Evolutionary conservation across 2,888 invertebrate species (phyloP).

Genomic region (Carabus problematicus): DNA sequence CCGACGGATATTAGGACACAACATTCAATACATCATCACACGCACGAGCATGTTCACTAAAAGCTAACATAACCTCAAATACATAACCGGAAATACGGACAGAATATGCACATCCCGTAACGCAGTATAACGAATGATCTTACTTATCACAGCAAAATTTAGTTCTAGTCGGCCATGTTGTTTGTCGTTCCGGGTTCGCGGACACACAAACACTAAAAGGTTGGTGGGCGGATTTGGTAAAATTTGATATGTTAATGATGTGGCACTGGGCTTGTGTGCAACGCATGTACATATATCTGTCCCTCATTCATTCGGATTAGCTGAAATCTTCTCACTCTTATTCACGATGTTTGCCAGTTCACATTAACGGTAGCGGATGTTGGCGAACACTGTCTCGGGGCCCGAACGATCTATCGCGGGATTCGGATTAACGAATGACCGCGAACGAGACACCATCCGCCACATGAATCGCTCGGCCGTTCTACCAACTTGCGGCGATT

Average conservation of each 20-base stretch:
- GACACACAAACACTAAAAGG: conserved; percentile 11
- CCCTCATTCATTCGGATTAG: not conserved
- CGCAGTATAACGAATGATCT: too few species aligned
- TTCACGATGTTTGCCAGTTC: not conserved
- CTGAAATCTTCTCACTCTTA: too few species aligned
- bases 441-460: conserved; percentile 15
- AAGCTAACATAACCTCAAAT: conserved; percentile 1
- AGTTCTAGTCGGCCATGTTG: too few species aligned
- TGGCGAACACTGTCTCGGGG: conserved; percentile 14
- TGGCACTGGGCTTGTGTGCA: conserved; percentile 23
- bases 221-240: conserved; percentile 31
- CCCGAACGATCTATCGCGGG: conserved; percentile 19
- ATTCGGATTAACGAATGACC: conserved; percentile 10
- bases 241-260: conserved; percentile 25
- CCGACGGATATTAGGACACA: conserved; percentile 5
- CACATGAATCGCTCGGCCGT: not conserved
- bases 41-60: not conserved
- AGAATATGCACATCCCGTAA: too few species aligned
- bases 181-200: not conserved
- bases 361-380: not conserved
- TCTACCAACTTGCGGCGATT: not conserved
- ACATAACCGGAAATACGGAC: not conserved
- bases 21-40: conserved; percentile 1
- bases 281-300: not conserved
- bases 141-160: too few species aligned